Conservation (phyloP, 2,888 invertebrate species). For the Himalopsyche kuldschensis region DNA sequence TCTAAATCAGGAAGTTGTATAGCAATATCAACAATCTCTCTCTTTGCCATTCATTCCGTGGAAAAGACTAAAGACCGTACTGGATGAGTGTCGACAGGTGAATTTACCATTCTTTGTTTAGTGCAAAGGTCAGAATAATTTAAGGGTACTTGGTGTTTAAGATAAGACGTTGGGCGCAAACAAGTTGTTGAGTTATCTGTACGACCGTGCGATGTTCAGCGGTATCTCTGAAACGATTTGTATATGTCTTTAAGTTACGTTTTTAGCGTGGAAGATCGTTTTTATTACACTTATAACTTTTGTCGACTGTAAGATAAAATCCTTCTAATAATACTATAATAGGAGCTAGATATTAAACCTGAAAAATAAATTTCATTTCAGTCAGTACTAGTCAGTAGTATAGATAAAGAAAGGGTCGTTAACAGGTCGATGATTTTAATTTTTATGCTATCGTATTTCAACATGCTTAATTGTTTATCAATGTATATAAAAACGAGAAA, state of each 20-base stretch:
- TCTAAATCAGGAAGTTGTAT: too few species aligned
- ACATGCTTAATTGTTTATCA: too few species aligned
- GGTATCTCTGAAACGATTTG: slow-evolving; percentile 13
- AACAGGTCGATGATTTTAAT: too few species aligned
- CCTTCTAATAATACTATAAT: too few species aligned
- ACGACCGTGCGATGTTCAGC: background rate
- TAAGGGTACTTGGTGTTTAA: slow-evolving; percentile 18
- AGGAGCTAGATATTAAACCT: too few species aligned
- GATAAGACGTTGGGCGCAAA: background rate
- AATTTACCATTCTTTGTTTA: slow-evolving; percentile 6
- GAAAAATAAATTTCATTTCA: too few species aligned
- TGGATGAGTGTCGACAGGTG: slow-evolving; percentile 6
- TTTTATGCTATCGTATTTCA: too few species aligned
- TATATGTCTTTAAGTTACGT: background rate
- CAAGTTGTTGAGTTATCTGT: background rate
- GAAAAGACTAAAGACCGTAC: background rate
- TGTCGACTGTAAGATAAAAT: too few species aligned
- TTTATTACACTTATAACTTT: background rate
- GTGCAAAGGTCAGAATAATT: slow-evolving; percentile 19
- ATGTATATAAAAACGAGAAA: too few species aligned
- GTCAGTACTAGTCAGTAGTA: too few species aligned
- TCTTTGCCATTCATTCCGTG: background rate
- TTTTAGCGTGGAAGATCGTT: background rate
- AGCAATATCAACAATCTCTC: too few species aligned
- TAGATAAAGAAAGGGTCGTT: too few species aligned